phyloP scores from a whole-genome alignment of 2,113 vertebrate genomes.

The Odobenus rosmarus region DNA sequence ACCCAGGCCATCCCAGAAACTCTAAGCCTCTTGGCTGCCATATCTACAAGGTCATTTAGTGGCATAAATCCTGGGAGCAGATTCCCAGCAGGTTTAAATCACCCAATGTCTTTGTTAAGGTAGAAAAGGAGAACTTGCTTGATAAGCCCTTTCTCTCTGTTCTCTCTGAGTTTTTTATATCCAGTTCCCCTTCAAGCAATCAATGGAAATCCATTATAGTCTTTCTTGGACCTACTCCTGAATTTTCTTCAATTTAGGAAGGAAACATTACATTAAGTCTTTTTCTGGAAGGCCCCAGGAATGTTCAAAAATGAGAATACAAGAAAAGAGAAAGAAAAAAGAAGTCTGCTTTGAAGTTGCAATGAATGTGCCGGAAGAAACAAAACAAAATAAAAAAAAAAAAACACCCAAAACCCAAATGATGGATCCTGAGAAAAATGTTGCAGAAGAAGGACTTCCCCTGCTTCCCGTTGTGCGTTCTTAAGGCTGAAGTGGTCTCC shows the following conservation, averaged over 20 bases:
- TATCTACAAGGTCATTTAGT: background rate
- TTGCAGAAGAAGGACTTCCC: conserved; percentile 46
- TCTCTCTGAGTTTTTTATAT: conserved; percentile 36
- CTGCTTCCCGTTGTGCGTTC: conserved; percentile 48
- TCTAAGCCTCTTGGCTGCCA: background rate
- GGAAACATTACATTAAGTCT: conserved; percentile 57
- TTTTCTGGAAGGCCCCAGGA: conserved; percentile 30
- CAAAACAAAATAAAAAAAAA: background rate
- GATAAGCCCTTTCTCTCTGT: background rate
- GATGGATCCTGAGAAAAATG: conserved; percentile 58
- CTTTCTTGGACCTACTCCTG: conserved; percentile 62
- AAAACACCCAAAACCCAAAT: background rate
- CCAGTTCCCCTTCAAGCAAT: background rate
- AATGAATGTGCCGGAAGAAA: conserved; percentile 34
- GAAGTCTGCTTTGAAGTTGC: conserved; percentile 58
- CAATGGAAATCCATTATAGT: conserved; percentile 62
- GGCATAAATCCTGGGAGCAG: background rate
- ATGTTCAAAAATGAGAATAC: conserved; percentile 62
- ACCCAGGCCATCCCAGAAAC: conserved; percentile 24
- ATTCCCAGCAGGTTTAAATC: conserved; percentile 33
- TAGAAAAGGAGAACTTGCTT: conserved; percentile 51
- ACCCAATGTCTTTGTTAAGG: conserved; percentile 32
- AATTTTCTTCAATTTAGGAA: conserved; percentile 69
- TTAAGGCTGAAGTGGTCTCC: conserved; percentile 57
- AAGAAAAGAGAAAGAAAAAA: conserved; percentile 47